Evolutionary conservation across 1,140 invertebrate species (phyloP).

Genomic region (Helicoverpa armigera): DNA sequence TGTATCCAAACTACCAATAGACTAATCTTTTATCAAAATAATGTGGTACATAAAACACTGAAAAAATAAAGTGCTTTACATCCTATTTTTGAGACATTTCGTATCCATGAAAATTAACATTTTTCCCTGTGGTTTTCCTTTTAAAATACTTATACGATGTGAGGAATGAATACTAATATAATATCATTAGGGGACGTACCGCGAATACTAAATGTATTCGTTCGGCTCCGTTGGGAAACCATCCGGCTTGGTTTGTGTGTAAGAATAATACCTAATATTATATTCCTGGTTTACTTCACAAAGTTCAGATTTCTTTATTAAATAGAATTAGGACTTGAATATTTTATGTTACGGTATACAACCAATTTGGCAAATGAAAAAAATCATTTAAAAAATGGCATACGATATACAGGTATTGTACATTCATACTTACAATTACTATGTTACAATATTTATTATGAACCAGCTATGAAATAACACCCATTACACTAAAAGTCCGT

Average conservation of each 20-base stretch:
- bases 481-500: background rate
- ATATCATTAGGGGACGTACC: conserved; percentile 32
- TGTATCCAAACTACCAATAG: background rate
- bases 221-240: background rate
- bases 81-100: conserved; percentile 3
- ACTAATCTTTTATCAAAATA: background rate
- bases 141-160: conserved; percentile 41
- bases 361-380: no score
- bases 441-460: no score
- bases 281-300: background rate
- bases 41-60: background rate
- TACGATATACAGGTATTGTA: no score
- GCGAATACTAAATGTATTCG: conserved; percentile 24
- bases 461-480: no score
- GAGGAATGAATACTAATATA: conserved; percentile 43
- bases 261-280: background rate
- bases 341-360: background rate
- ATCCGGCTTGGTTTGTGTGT: background rate
- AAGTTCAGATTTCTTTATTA: conserved; percentile 5
- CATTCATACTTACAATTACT: no score
- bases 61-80: background rate
- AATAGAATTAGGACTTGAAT: background rate
- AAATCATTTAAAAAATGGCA: no score
- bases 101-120: conserved; percentile 39
- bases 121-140: conserved; percentile 34